These are phyloP conservation scores for Marcusenius ussheri DNA, from an alignment of 2,113 vertebrate genomes.

Conservation along the genomic window DNA sequence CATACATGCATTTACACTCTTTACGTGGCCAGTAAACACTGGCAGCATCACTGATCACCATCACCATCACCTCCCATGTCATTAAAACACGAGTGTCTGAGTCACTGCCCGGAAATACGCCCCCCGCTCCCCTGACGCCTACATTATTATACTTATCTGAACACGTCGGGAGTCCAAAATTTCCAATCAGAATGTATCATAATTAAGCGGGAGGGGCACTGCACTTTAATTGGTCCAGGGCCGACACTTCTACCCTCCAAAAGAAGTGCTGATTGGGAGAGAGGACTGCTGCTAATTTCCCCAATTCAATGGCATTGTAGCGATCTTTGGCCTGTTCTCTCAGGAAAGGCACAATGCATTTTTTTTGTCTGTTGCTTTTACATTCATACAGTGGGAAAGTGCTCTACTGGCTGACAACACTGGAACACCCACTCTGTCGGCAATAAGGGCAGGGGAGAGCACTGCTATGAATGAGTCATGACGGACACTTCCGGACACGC, in stretches of 20 bases:
- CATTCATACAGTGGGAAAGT: neutral
- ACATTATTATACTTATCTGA: conserved; percentile 59
- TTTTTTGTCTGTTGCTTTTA: neutral
- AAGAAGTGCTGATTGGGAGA: neutral
- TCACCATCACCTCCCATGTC: neutral
- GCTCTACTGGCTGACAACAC: neutral
- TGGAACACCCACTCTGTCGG: neutral
- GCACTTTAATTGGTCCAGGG: neutral
- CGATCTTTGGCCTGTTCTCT: neutral
- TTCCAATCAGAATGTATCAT: conserved; percentile 53
- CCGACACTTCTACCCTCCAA: neutral
- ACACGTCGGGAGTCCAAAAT: conserved; percentile 42
- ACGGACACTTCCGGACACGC: neutral
- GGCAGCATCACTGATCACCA: neutral
- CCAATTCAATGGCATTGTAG: neutral
- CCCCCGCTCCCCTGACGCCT: conserved; percentile 49
- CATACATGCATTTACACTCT: neutral
- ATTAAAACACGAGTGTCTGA: neutral
- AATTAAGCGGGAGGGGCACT: conserved; percentile 44
- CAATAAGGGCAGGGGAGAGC: neutral
- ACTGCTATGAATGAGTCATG: neutral
- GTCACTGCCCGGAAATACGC: conserved; percentile 36
- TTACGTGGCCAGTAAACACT: neutral
- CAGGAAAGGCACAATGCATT: neutral
- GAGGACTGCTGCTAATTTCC: neutral